phyloP scores from a whole-genome alignment of 2,797 vertebrate species.

The Macrochelys suwanniensis region DNA sequence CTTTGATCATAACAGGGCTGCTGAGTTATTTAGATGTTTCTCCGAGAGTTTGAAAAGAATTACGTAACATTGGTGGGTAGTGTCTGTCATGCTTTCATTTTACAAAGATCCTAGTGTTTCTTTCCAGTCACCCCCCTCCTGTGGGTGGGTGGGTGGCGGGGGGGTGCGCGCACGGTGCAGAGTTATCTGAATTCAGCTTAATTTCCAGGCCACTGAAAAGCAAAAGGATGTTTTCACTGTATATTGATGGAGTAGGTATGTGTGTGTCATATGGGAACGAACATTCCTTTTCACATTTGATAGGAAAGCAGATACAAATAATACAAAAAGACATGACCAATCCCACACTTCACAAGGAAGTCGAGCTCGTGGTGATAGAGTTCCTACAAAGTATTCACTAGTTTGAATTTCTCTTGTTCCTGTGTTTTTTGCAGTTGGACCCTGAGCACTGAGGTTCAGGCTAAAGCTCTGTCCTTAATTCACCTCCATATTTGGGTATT shows the following conservation, averaged over 20 bases:
- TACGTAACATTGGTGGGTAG: accelerated
- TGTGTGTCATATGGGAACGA: background rate
- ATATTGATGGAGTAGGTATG: background rate
- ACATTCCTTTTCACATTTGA: background rate
- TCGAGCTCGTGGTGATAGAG: background rate
- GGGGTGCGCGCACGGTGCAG: too few species aligned
- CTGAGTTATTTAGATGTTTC: conserved; percentile 84
- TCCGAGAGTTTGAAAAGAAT: background rate
- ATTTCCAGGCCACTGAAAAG: conserved; percentile 24
- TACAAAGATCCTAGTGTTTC: background rate
- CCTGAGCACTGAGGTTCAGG: background rate
- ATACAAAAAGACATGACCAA: background rate
- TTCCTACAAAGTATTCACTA: background rate
- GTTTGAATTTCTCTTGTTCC: conserved; percentile 33
- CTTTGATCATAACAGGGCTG: conserved; percentile 82
- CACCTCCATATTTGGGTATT: conserved; percentile 5
- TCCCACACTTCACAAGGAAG: background rate
- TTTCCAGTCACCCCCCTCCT: accelerated
- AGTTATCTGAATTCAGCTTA: background rate
- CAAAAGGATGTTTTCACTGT: conserved; percentile 18
- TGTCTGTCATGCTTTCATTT: background rate
- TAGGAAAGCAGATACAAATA: background rate
- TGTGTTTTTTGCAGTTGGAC: background rate
- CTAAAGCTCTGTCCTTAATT: background rate
- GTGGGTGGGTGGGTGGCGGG: accelerated